Percentiles rank a stretch among this genome's conserved stretches.
Conservation (phyloP, 2,888 invertebrate species). For the Ophion slaviceki region DNA sequence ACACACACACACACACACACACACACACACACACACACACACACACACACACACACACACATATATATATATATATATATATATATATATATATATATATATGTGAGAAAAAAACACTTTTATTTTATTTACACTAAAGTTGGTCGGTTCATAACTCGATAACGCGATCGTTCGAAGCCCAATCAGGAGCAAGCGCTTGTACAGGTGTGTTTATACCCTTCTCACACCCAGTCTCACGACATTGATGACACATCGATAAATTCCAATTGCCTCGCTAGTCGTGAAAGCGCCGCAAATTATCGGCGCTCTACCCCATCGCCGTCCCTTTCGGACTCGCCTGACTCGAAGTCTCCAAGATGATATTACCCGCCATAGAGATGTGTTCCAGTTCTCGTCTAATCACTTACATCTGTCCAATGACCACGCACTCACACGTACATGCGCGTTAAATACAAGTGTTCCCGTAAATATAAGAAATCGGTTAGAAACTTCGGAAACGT, state of each 20-base stretch:
- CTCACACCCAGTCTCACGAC: neutral
- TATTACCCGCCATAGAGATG: conserved; percentile 15
- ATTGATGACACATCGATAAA: conserved; percentile 38
- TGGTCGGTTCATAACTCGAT: conserved; percentile 8
- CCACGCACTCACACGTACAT: neutral
- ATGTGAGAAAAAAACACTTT: neutral
- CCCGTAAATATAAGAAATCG: neutral
- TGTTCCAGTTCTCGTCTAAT: conserved; percentile 18
- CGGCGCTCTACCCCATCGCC: neutral
- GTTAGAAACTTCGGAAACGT: neutral
- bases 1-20: too few relatives aligned
- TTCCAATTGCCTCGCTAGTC: conserved; percentile 19
- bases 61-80: neutral
- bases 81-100: neutral
- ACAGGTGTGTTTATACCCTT: neutral
- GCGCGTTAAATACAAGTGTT: neutral
- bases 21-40: too few relatives aligned
- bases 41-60: too few relatives aligned
- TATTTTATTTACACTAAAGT: conserved; percentile 18
- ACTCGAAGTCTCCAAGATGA: conserved; percentile 56
- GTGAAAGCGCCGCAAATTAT: conserved; percentile 11
- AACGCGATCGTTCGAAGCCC: conserved; percentile 9
- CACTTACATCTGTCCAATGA: conserved; percentile 10
- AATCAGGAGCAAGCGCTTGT: neutral
- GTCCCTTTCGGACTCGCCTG: conserved; percentile 51